A percentile compares a stretch with the other conserved stretches of the same genome.
phyloP scores from a whole-genome alignment of 92 coral and sea anemone genomes.

The Plumapathes pennacea region DNA sequence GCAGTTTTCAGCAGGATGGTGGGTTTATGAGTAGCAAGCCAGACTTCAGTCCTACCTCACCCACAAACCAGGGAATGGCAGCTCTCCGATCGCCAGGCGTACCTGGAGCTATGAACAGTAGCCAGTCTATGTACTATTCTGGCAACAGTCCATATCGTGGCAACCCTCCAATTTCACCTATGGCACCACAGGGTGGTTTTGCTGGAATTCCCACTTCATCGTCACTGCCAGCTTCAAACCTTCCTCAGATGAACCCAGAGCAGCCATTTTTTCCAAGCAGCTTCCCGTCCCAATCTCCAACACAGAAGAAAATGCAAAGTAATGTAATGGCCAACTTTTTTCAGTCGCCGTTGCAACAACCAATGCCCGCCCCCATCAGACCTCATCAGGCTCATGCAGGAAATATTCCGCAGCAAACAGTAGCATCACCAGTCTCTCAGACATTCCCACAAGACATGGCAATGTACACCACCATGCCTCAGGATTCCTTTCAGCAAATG shows the following conservation, averaged over 20 bases:
- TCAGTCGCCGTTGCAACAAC: no score
- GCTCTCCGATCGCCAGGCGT: slow-evolving; percentile 24
- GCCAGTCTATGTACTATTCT: slow-evolving; percentile 40
- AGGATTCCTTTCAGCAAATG: slow-evolving; percentile 29
- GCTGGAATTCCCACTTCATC: no score
- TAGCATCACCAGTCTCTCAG: slow-evolving; percentile 61
- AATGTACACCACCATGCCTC: slow-evolving; percentile 47
- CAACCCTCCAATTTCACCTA: slow-evolving; percentile 52
- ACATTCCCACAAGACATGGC: slow-evolving; percentile 49
- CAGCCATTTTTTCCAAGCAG: no score
- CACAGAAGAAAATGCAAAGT: no score
- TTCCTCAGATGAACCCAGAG: no score
- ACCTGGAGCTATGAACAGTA: slow-evolving; percentile 24
- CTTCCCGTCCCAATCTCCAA: no score
- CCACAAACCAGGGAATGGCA: slow-evolving; percentile 14
- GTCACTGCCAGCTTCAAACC: no score
- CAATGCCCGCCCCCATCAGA: no score
- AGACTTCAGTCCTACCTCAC: slow-evolving; percentile 19
- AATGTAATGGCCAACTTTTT: no score
- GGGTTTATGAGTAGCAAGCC: slow-evolving; percentile 6
- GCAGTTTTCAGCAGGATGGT: slow-evolving; percentile 21
- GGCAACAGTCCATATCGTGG: slow-evolving; percentile 46
- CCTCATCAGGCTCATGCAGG: slow-evolving; percentile 45
- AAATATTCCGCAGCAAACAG: slow-evolving; percentile 23
- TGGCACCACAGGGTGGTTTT: slow-evolving; percentile 46